A percentile compares a stretch with the other conserved stretches of the same genome.
Conservation (phyloP, 2,888 invertebrate genomes). For the Augiades crinisus region DNA sequence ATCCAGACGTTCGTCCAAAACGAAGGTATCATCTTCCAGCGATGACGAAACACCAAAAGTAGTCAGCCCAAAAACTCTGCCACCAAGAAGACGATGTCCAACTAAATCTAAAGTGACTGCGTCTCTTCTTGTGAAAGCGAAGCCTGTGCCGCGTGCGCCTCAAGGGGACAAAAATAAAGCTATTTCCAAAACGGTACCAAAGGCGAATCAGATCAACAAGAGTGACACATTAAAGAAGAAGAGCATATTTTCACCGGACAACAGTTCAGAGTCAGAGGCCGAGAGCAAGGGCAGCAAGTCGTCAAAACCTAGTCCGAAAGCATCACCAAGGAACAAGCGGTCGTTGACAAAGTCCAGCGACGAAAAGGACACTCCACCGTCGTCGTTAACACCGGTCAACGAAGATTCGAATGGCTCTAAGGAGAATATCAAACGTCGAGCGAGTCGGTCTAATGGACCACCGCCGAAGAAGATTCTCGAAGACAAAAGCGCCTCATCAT, state of each 20-base stretch:
- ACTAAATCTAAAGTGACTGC: conserved; percentile 84
- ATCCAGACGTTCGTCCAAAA: conserved; percentile 59
- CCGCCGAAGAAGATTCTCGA: conserved; percentile 67
- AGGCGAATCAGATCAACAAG: conserved; percentile 49
- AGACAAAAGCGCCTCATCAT: conserved; percentile 67
- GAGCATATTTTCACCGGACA: conserved; percentile 92
- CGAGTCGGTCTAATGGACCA: conserved; percentile 59
- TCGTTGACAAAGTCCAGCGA: conserved; percentile 63
- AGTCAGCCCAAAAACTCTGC: conserved; percentile 55
- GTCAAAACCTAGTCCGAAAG: conserved; percentile 51
- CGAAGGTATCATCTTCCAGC: conserved; percentile 79
- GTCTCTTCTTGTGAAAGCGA: conserved; percentile 82
- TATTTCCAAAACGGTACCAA: conserved; percentile 60
- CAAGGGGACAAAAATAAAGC: conserved; percentile 69
- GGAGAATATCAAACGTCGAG: conserved; percentile 61
- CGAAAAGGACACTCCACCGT: conserved; percentile 53
- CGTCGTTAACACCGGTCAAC: conserved; percentile 45
- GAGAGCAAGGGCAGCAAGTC: conserved; percentile 59
- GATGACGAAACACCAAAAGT: conserved; percentile 81
- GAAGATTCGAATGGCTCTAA: conserved; percentile 58
- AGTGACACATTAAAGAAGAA: conserved; percentile 82
- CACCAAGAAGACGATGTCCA: conserved; percentile 74
- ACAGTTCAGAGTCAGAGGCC: conserved; percentile 74
- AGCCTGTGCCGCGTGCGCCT: conserved; percentile 49
- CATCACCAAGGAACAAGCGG: conserved; percentile 55